Conservation (phyloP, 2,797 vertebrate species). For the Capromys pilorides region DNA sequence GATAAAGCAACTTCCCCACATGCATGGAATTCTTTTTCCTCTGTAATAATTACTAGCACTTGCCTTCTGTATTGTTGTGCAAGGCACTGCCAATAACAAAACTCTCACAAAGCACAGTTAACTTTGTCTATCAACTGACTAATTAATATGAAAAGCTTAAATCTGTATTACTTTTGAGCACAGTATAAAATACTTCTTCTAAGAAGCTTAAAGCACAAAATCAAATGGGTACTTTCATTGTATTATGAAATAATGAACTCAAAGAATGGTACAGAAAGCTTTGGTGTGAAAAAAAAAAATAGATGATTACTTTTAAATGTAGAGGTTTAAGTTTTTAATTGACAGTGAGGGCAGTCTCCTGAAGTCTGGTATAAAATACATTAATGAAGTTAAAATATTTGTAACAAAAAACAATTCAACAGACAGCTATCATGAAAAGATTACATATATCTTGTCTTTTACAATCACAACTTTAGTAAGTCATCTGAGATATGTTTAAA, state of each 20-base stretch:
- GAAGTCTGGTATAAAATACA: conserved; percentile 43
- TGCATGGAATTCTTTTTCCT: conserved; percentile 33
- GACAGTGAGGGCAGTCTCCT: not conserved
- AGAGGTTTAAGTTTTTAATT: conserved; percentile 44
- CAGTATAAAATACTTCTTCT: conserved; percentile 56
- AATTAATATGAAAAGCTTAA: conserved; percentile 34
- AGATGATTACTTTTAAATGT: conserved; percentile 22
- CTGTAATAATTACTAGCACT: not conserved
- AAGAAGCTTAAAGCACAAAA: conserved; percentile 63
- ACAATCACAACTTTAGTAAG: conserved; percentile 31
- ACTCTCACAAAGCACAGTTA: conserved; percentile 12
- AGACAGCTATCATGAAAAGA: conserved; percentile 38
- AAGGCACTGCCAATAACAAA: not conserved
- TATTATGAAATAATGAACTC: conserved; percentile 30
- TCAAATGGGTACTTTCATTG: conserved; percentile 13
- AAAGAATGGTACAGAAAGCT: conserved; percentile 7
- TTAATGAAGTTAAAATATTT: conserved; percentile 48
- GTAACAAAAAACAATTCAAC: conserved; percentile 7
- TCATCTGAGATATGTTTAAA: conserved; percentile 26
- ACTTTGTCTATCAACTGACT: conserved; percentile 37
- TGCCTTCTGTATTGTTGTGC: conserved; percentile 39
- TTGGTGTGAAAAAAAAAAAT: conserved; percentile 23
- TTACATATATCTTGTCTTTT: not conserved
- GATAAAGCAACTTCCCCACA: conserved; percentile 43
- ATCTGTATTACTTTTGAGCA: conserved; percentile 54